phyloP scores from a whole-genome alignment of 2,888 invertebrate species.

The Amblyteles armatorius region DNA sequence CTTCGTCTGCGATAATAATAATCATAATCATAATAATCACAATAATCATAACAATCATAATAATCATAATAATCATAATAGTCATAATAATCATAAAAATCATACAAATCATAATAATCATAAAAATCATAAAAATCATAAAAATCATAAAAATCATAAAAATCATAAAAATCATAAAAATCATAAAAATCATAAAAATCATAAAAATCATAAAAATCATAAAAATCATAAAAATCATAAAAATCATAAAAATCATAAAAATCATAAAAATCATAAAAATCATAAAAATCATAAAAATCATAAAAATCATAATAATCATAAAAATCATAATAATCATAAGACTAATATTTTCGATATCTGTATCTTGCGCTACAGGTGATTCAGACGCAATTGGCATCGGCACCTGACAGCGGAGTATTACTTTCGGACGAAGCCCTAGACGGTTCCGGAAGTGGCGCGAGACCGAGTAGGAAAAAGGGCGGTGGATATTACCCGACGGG shows the following conservation, averaged over 20 bases:
- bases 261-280: background rate
- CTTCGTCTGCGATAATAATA: conserved; percentile 7
- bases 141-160: background rate
- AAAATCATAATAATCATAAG: conserved; percentile 4
- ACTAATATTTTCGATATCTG: background rate
- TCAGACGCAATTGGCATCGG: conserved; percentile 81
- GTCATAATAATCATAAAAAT: too few relatives aligned
- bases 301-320: background rate
- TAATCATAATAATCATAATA: too few relatives aligned
- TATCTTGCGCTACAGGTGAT: conserved; percentile 75
- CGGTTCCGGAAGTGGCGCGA: conserved; percentile 82
- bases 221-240: too few relatives aligned
- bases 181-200: background rate
- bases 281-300: background rate
- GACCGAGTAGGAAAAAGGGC: conserved; percentile 74
- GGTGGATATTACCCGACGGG: conserved; percentile 66
- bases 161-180: background rate
- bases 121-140: background rate
- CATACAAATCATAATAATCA: background rate
- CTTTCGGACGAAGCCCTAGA: conserved; percentile 82
- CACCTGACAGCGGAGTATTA: conserved; percentile 79
- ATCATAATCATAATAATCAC: too few relatives aligned
- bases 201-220: too few relatives aligned
- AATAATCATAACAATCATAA: too few relatives aligned
- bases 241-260: too few relatives aligned